Base-by-base conservation (phyloP, 2,113 vertebrate species). In the Rallus limicola region DNA sequence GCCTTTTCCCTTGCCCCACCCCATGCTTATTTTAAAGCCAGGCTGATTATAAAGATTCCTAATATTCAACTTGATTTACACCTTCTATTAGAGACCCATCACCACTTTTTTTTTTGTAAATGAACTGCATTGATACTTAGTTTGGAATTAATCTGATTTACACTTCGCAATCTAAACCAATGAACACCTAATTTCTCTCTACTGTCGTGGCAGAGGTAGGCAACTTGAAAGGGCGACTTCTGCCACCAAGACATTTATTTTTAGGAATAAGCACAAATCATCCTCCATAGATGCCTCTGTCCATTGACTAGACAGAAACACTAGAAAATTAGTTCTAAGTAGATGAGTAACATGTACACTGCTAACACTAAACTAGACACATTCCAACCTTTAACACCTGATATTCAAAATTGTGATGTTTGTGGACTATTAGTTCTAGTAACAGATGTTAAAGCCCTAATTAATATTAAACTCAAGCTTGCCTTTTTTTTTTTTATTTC, bases 391-490 rank as follows among this genome's bases (percentile, higher is more conserved):
- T 95, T 85, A 82, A 76, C 11, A 68, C 25, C 25, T 76, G 48
- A 76, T 53, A 28, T 8, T 48, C 33, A 91, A 33, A 76, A 68
- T 76, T 79, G 20, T 16, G 1, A 85, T 44, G 34, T 79, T 93
- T 69, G 82, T 48, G 48, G 74, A 78, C 70, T 71, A 85, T 94
- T 95, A 90, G n/a, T 65, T 93, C 25, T 50, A 92, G 44, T 65
- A 92, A 93, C 71, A 95, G 82, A 92, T 92, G 92, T 86, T 82
- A 65, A 89, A 86, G 33, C 6, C 31, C 25, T 85, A 82, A 94
- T 44, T 76, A 44, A 65, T 79, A 82, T 36, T 65, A 91, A 92
- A 69, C 28, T 74, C 36, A 50, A 72, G 48, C 38, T 86, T 82
- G 48, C 15, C 3, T 38, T 58, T 62, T 33, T 65, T 63, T 50